Evolutionary conservation across 2,888 invertebrate species (phyloP).

Genomic region (Drosophila pseudotakahashii): DNA sequence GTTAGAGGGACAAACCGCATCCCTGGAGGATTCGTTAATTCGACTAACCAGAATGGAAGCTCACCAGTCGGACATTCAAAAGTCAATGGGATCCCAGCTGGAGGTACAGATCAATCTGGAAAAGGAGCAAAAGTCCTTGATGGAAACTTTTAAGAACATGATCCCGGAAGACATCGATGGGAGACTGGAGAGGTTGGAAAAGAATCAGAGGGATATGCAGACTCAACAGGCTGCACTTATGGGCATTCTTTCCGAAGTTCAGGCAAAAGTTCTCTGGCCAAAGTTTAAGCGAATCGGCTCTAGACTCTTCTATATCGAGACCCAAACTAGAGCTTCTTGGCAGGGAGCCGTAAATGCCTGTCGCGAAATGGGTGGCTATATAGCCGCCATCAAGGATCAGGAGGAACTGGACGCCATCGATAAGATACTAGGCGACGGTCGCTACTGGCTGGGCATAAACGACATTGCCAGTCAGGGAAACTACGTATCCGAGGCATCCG

Average conservation of each 20-base stretch:
- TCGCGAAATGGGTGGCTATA: not conserved
- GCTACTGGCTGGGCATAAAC: not conserved
- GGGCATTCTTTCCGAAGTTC: no score
- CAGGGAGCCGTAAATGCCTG: not conserved
- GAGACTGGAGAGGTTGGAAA: not conserved
- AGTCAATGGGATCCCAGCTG: not conserved
- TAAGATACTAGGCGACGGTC: not conserved
- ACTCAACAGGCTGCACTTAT: no score
- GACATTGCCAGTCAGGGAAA: not conserved
- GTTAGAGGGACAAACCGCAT: not conserved
- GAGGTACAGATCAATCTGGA: not conserved
- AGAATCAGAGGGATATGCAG: not conserved
- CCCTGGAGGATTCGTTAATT: not conserved
- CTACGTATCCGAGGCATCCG: not conserved
- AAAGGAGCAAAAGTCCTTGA: not conserved
- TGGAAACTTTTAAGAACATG: not conserved
- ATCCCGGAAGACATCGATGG: not conserved
- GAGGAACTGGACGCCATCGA: not conserved
- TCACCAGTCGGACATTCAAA: not conserved
- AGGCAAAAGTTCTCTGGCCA: no score
- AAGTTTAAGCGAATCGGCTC: not conserved
- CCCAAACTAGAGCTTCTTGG: not conserved
- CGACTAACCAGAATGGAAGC: not conserved
- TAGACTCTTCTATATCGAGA: not conserved
- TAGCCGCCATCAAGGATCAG: not conserved